Base-by-base conservation (phyloP, 2,888 invertebrate species). In the Leptopilina syphax region DNA sequence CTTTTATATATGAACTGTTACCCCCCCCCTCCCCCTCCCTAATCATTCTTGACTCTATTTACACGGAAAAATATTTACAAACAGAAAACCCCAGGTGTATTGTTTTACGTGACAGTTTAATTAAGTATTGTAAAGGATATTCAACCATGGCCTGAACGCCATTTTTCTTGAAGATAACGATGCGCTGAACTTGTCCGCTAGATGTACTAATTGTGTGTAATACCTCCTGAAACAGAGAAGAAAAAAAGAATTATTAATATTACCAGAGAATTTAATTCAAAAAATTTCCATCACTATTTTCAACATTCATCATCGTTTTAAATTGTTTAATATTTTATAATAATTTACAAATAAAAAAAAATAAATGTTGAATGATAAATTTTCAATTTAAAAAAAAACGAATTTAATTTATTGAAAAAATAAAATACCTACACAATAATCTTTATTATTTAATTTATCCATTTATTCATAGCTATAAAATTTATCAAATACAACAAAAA, bases 81-180 rank as follows among this genome's bases (percentile, higher is more conserved):
- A 73, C 50, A 57, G 1, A 70, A 73, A 10, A 44, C 50, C 73
- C 34, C n/a, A 57, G 34, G 34, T 34, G 57, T 9, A 73, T 57
- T 57, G 57, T 57, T 73, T 57, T 57, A n/a, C 73, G 27, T 41
- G 57, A 73, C 73, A 73, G 57, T 73, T 73, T 73, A 73, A 73
- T 73, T 73, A 73, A 73, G 82, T 70, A 83, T 84, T 79, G 77
- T 79, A 89, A 97, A 97, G 97, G 97, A 98, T 97, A 98, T 97
- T 99, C 99, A 89, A 99, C 98, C 98, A 99, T 98, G 83, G 98
- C 98, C 93, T 99, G 99, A 10, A 99, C 97, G 85, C 98, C 98
- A 92, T 98, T 98, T 93, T 99, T 99, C 95, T 98, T 98, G 94
- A 99, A 99, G 90, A 99, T 98, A 84, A 99, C 99, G 93, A 99